These are phyloP conservation scores for Phymanthus crucifer DNA, from an alignment of 92 coral and sea anemone species.

Conservation along the genomic window DNA sequence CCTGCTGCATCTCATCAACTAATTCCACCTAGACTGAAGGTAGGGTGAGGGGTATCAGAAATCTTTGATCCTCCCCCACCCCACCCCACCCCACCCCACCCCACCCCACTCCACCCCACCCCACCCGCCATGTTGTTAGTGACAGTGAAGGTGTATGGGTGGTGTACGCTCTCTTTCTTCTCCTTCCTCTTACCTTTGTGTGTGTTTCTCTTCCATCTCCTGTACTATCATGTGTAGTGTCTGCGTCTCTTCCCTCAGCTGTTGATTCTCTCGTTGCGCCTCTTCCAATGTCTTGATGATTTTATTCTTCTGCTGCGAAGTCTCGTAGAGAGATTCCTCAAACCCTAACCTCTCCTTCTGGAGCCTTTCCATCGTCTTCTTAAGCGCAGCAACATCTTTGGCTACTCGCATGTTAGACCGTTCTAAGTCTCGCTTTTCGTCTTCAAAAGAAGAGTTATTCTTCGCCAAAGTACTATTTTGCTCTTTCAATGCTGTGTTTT, in stretches of 20 bases:
- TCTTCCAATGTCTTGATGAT: conserved; percentile 60
- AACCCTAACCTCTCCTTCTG: conserved; percentile 78
- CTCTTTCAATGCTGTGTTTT: conserved; percentile 49
- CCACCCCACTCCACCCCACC: no score
- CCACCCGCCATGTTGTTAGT: no score
- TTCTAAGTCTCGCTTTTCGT: conserved; percentile 73
- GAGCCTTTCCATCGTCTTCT: conserved; percentile 76
- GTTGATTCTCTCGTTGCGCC: conserved; percentile 58
- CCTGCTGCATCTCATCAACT: no score
- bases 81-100: no score
- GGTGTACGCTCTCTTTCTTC: no score
- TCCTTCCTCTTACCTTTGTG: conserved; percentile 50
- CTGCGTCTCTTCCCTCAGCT: conserved; percentile 56
- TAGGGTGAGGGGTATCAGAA: no score
- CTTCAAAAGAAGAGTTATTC: conserved; percentile 75
- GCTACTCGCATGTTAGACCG: conserved; percentile 71
- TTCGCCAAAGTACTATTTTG: conserved; percentile 62
- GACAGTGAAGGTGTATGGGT: no score
- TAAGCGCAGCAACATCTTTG: conserved; percentile 79
- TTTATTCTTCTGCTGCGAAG: conserved; percentile 70
- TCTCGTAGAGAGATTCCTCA: conserved; percentile 80
- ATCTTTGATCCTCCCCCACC: no score
- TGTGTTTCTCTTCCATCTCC: conserved; percentile 59
- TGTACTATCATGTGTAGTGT: conserved; percentile 57
- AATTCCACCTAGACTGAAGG: no score